Evolutionary conservation across 2,797 vertebrate species (phyloP).

Genomic region (Spinibarbus caldwelli): DNA sequence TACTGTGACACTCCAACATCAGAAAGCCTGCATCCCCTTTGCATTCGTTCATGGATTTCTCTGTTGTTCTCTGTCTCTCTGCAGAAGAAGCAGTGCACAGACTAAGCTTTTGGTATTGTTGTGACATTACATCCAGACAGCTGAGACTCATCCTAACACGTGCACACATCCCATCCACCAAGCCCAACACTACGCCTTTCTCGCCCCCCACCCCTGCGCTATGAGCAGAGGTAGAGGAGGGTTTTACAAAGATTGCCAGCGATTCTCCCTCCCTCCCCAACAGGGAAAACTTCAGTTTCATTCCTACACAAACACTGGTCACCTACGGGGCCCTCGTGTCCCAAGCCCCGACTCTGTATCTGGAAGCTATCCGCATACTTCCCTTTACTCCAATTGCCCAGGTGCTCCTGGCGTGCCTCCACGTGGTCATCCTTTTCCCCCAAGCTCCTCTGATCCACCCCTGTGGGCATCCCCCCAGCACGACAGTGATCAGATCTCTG

Average conservation of each 20-base stretch:
- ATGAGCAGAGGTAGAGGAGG: conserved; percentile 82
- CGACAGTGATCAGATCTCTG: conserved; percentile 35
- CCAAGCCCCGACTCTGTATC: conserved; percentile 34
- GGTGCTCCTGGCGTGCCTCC: conserved; percentile 41
- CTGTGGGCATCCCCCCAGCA: conserved; percentile 33
- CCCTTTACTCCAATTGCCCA: conserved; percentile 36
- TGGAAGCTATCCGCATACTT: conserved; percentile 45
- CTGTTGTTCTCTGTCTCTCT: conserved; percentile 8
- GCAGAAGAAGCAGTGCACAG: conserved; percentile 10
- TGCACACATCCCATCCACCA: background rate
- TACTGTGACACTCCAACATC: background rate
- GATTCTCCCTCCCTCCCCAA: conserved; percentile 42
- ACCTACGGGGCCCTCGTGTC: conserved; percentile 35
- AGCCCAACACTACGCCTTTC: conserved; percentile 58
- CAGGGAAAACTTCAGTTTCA: conserved; percentile 52
- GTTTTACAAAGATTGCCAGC: conserved; percentile 70
- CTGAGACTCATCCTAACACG: conserved; percentile 45
- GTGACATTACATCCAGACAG: conserved; percentile 60
- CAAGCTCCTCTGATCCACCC: conserved; percentile 12
- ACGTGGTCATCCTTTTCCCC: conserved; percentile 21
- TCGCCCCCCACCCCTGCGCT: conserved; percentile 74
- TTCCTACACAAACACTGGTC: conserved; percentile 51
- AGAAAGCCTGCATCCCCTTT: background rate
- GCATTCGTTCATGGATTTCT: background rate
- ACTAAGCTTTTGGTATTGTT: conserved; percentile 2